Conservation (phyloP, 2,888 invertebrate genomes). For the Seira musarum region DNA sequence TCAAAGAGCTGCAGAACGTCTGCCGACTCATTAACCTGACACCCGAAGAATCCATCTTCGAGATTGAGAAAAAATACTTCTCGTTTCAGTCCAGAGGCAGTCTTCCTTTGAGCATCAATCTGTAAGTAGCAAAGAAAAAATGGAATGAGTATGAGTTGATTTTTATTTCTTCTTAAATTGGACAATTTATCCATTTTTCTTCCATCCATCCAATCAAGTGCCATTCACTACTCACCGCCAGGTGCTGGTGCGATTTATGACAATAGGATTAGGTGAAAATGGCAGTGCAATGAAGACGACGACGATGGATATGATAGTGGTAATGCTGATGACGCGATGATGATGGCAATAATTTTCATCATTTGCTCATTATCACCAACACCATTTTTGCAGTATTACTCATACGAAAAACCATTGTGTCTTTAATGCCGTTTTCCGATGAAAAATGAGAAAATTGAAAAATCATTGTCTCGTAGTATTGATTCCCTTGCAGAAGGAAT, state of each 20-base stretch:
- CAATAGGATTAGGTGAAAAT: not conserved
- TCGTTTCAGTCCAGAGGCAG: slow-evolving; percentile 77
- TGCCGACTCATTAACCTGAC: slow-evolving; percentile 96
- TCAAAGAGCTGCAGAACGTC: slow-evolving; percentile 96
- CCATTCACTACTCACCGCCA: not conserved
- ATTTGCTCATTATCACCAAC: too few relatives aligned
- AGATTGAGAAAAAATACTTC: slow-evolving; percentile 97
- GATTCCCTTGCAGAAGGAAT: not conserved
- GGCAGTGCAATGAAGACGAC: not conserved
- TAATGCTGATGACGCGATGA: not conserved
- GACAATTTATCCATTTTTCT: not conserved
- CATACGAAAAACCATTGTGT: too few relatives aligned
- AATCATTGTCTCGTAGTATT: not conserved
- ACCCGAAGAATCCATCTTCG: slow-evolving; percentile 97
- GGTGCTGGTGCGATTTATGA: not conserved
- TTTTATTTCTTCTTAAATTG: too few relatives aligned
- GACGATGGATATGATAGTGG: not conserved
- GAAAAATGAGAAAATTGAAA: slow-evolving; percentile 10
- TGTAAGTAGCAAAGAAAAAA: slow-evolving; percentile 54
- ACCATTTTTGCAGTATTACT: too few relatives aligned
- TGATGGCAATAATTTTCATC: not conserved
- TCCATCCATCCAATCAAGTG: not conserved
- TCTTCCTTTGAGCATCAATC: slow-evolving; percentile 68
- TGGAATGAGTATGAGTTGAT: not conserved
- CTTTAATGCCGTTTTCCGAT: not conserved